Evolutionary conservation across 2,888 invertebrate genomes (phyloP).

Genomic region (Drosophila recens): DNA sequence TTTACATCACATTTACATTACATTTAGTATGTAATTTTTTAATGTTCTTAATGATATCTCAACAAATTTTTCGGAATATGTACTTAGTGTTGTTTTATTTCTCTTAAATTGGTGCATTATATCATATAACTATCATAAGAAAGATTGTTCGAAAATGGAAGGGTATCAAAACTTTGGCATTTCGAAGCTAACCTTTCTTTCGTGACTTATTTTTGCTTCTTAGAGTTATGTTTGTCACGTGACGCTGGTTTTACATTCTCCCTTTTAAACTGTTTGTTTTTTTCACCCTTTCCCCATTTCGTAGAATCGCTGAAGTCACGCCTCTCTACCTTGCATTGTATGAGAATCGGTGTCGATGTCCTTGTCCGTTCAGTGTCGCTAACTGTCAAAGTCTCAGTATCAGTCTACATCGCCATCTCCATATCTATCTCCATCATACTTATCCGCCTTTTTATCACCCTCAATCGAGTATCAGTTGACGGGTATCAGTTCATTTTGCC

Average conservation of each 20-base stretch:
- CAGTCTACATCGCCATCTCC: background rate
- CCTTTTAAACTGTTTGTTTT: background rate
- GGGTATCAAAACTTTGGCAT: background rate
- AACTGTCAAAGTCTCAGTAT: conserved; percentile 3
- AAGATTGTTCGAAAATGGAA: background rate
- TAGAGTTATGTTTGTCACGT: conserved; percentile 35
- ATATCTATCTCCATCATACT: background rate
- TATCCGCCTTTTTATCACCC: background rate
- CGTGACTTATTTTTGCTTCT: background rate
- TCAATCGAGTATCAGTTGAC: background rate
- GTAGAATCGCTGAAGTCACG: conserved; percentile 3
- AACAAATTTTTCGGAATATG: background rate
- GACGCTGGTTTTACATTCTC: conserved; percentile 9
- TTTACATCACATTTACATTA: too few relatives aligned
- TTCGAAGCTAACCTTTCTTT: background rate
- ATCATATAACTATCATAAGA: background rate
- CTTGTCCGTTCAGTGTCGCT: conserved; percentile 10
- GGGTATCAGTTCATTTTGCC: background rate
- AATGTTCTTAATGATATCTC: background rate
- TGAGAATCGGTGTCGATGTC: conserved; percentile 23
- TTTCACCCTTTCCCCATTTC: background rate
- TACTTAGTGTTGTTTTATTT: background rate
- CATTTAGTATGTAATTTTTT: too few relatives aligned
- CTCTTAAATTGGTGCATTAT: too few relatives aligned
- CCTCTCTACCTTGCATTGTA: conserved; percentile 11